Evolutionary conservation across 2,888 invertebrate species (phyloP), one percentile per base, ranked within the genome.

Genomic region (Acleris holmiana): DNA sequence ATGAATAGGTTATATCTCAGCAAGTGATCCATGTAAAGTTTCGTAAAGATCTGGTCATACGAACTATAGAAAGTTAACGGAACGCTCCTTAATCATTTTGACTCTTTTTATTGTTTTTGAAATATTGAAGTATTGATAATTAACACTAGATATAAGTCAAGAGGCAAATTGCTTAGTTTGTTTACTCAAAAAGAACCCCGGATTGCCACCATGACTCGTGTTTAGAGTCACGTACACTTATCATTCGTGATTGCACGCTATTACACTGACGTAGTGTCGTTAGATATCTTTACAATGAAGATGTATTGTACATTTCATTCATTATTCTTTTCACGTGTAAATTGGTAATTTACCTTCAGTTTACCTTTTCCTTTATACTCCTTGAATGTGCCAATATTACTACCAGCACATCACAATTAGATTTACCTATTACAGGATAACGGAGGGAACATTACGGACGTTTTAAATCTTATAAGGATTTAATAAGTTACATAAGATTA

Each of bases 161-260:
- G 19, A 54, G 54, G 58, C 29, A 8, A 29, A 51, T 57, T 17
- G 48, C 59, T 59, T 19, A 35, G 48, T 56, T 35, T 50, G 21
- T 66, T 41, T 55, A 15, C 40, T 35, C 50, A 53, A 58, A 66
- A 62, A 49, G 41, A 53, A 57, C 62, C 41, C 57, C 23, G 35
- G 35, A 18, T 19, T 23, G 15, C 46, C 40, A 57, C 47, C 35
- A 58, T 58, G 25, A 47, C 47, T 56, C 64, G 63, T 67, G 62
- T 55, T 49, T 35, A 18, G 41, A 54, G 67, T 62, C 67, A 67
- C 67, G 67, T 67, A 67, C 54, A 57, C 54, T 63, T 67, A 62
- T 67, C 66, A 49, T 62, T 59, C 25, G 59, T 54, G 54, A 65
- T 59, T 59, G 59, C 41, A 65, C 21, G 54, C 54, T 59, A 64